phyloP scores from a whole-genome alignment of 2,888 invertebrate genomes.

The Homarus gammarus region DNA sequence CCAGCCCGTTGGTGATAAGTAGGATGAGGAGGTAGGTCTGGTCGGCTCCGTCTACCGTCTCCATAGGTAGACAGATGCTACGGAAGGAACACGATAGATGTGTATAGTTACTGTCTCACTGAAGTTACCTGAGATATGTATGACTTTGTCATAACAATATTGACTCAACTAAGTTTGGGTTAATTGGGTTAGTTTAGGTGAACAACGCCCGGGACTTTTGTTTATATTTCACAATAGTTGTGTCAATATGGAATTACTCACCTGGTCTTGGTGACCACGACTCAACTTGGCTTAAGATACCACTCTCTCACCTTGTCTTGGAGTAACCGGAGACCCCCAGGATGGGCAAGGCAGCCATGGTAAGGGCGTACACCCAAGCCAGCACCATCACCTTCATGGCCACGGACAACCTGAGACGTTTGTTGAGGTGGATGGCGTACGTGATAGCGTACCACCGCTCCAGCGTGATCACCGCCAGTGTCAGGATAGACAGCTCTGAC shows the following conservation, averaged over 20 bases:
- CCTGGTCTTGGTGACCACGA: too few species aligned
- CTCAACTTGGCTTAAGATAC: too few species aligned
- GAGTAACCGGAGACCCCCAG: constrained; percentile 92
- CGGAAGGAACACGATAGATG: too few species aligned
- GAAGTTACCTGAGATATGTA: too few species aligned
- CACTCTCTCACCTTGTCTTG: constrained; percentile 85
- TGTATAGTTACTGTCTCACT: too few species aligned
- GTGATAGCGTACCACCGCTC: constrained; percentile 88
- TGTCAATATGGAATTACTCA: too few species aligned
- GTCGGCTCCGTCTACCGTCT: constrained; percentile 85
- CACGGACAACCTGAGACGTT: constrained; percentile 86
- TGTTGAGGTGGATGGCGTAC: constrained; percentile 89
- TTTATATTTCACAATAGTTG: too few species aligned
- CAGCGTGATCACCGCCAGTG: constrained; percentile 90
- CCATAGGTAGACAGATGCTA: constrained; percentile 93
- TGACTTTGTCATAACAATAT: too few species aligned
- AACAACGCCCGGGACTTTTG: too few species aligned
- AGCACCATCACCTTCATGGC: constrained; percentile 87
- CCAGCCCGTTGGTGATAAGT: constrained; percentile 87
- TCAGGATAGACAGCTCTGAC: constrained; percentile 91
- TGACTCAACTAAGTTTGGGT: too few species aligned
- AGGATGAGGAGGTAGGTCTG: constrained; percentile 87
- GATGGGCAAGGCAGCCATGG: constrained; percentile 89
- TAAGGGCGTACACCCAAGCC: constrained; percentile 89
- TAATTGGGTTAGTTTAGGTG: too few species aligned